Conservation (phyloP, 2,113 vertebrate genomes). For the Chrysemys picta region DNA sequence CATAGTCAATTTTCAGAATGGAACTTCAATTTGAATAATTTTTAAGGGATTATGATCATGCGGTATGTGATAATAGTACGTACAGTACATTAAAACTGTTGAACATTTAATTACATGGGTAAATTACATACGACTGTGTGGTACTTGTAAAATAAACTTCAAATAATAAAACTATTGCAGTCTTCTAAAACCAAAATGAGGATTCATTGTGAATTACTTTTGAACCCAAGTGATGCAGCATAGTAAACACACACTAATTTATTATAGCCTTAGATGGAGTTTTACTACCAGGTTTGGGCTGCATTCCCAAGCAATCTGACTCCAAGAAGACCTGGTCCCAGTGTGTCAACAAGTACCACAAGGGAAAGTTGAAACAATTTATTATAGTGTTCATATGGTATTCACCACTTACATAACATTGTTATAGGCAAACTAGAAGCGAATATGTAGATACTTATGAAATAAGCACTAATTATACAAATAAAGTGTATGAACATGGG, state of each 20-base stretch:
- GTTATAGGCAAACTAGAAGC: not conserved
- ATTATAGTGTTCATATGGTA: not conserved
- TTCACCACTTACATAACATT: not conserved
- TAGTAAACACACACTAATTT: not conserved
- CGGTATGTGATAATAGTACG: not conserved
- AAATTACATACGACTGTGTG: not conserved
- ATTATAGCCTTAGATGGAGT: too few relatives aligned
- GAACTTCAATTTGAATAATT: not conserved
- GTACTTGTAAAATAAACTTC: not conserved
- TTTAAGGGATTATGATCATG: not conserved
- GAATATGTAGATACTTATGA: not conserved
- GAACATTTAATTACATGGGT: not conserved
- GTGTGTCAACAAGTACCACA: too few relatives aligned
- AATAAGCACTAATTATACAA: not conserved
- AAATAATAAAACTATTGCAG: not conserved
- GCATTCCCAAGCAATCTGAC: too few relatives aligned
- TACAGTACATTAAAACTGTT: not conserved
- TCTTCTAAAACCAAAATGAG: not conserved
- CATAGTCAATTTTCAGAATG: not conserved
- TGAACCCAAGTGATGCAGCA: not conserved
- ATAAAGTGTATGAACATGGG: not conserved
- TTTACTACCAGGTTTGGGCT: too few relatives aligned
- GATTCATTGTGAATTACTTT: not conserved
- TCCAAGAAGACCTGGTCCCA: too few relatives aligned
- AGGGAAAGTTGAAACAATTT: not conserved